Percentiles rank a stretch among this genome's conserved stretches.
phyloP scores from a whole-genome alignment of 2,113 vertebrate genomes.

The Stegostoma tigrinum region DNA sequence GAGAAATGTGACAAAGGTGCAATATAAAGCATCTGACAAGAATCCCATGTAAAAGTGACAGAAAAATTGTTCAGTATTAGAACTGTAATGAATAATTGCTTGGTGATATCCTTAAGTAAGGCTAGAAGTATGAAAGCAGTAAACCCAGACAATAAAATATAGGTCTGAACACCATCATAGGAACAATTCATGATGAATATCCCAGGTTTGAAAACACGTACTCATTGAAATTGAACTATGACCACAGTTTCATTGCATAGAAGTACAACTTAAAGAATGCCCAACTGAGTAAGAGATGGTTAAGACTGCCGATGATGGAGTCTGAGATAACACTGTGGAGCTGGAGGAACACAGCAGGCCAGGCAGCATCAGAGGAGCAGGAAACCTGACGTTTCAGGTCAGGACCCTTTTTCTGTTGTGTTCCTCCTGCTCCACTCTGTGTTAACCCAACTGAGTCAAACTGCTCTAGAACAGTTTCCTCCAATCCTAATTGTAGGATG shows the following conservation, averaged over 20 bases:
- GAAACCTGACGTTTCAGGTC: too few species aligned
- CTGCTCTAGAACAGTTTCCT: neutral
- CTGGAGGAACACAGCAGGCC: too few species aligned
- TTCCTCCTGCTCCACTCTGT: too few species aligned
- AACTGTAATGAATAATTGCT: neutral
- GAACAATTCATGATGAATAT: neutral
- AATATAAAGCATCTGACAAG: too few species aligned
- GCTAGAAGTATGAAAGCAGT: constrained; percentile 5
- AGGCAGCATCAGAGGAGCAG: too few species aligned
- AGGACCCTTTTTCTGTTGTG: too few species aligned
- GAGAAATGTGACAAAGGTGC: too few species aligned
- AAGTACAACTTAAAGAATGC: neutral
- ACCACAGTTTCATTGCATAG: neutral
- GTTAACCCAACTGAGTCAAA: neutral
- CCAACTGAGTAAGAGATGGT: neutral
- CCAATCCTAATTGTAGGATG: neutral
- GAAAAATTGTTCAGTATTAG: neutral
- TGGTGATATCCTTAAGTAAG: neutral
- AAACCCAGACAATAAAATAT: neutral
- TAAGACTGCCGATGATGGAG: too few species aligned
- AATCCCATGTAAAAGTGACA: too few species aligned
- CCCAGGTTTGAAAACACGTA: neutral
- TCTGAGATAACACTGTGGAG: too few species aligned
- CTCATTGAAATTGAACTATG: neutral
- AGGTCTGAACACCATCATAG: neutral